Conservation (phyloP, 2,113 vertebrate genomes). For the western clawed frog (Xenopus tropicalis) region UCB_Xtro_10.0 CM004448.2:86760501-86761000, state of each 20-base stretch:
- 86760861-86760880: constrained; percentile 93
- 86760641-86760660: constrained; percentile 1
- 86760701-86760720: constrained; percentile 25
- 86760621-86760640: neutral
- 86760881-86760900: constrained; percentile 80
- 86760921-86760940: constrained; percentile 63
- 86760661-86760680: constrained; percentile 17
- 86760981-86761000: too few species aligned
- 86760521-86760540: too few species aligned
- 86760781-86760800: constrained; percentile 82
- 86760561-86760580: too few species aligned
- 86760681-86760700: constrained; percentile 26
- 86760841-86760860: constrained; percentile 87
- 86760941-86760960: constrained; percentile 26
- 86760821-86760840: constrained; percentile 78
- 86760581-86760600: neutral
- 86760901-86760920: constrained; percentile 69
- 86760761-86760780: constrained; percentile 69
- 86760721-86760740: constrained; percentile 53
- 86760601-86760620: neutral
- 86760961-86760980: too few species aligned
- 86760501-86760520: too few species aligned
- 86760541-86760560: too few species aligned
- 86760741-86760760: constrained; percentile 47
- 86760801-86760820: constrained; percentile 73